Conservation (phyloP, 2,888 invertebrate genomes). For the Anodontia alba region DNA sequence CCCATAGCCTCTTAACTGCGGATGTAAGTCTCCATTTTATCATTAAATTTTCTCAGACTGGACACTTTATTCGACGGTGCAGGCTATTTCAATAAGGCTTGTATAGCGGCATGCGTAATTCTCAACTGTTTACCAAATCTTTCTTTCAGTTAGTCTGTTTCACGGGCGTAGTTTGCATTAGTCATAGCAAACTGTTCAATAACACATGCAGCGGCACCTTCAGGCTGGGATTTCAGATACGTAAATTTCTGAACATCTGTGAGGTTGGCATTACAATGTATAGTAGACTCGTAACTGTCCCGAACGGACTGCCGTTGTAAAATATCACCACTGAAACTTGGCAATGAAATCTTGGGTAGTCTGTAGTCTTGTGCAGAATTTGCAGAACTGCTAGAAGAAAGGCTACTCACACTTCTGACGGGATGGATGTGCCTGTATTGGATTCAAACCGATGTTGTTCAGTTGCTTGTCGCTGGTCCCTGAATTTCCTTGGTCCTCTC, state of each 20-base stretch:
- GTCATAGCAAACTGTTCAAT: slow-evolving; percentile 18
- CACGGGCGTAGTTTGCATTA: slow-evolving; percentile 21
- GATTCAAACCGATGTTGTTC: slow-evolving; percentile 4
- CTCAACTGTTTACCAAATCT: slow-evolving; percentile 17
- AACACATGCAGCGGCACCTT: neutral
- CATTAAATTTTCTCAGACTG: slow-evolving; percentile 28
- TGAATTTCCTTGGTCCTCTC: neutral
- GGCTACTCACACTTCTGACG: slow-evolving; percentile 1
- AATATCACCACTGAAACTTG: slow-evolving; percentile 20
- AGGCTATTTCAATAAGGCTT: slow-evolving; percentile 30
- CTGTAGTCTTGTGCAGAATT: neutral
- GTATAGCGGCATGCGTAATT: slow-evolving; percentile 10
- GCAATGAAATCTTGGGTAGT: slow-evolving; percentile 16
- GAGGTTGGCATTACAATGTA: slow-evolving; percentile 18
- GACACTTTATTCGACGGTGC: neutral
- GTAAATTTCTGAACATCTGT: slow-evolving; percentile 18
- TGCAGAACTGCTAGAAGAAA: slow-evolving; percentile 12
- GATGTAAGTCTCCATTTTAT: slow-evolving; percentile 41
- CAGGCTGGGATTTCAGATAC: slow-evolving; percentile 22
- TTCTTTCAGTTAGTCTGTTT: slow-evolving; percentile 10
- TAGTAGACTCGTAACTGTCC: slow-evolving; percentile 17
- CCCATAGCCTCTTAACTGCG: slow-evolving; percentile 39
- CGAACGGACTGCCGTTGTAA: slow-evolving; percentile 15
- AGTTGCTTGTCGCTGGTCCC: neutral
- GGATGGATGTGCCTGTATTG: neutral